Base-by-base conservation (phyloP, 2,888 invertebrate genomes). In the Microctonus hyperodae region DNA sequence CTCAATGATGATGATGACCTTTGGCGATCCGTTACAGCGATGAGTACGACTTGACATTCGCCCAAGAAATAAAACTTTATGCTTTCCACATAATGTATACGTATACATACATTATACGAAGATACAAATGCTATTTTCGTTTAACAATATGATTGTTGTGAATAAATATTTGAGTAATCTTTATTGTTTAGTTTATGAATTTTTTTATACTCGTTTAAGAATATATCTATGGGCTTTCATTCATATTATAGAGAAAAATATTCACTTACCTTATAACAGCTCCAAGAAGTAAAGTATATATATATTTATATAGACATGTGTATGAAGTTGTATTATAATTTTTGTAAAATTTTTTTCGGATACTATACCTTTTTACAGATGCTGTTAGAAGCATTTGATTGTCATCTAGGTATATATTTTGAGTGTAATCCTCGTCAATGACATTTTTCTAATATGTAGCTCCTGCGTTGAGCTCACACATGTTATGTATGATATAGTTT, bases 1-100 rank as follows among this genome's bases (percentile, higher is more conserved):
- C 28, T 5, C 7, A 28, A 40, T 55, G 22, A 51, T 16, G n/a
- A 48, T 23, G 35, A 67, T 67, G 67, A 67, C 67, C 67, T 67
- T 64, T 67, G 67, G 64, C 57, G 63, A 67, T 67, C 67, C 63
- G 63, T 53, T 59, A 56, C 28, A 61, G 31, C 35, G 58, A 58
- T 59, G 44, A 57, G 66, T 62, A 58, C 37, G 48, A 33, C 22
- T 55, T 61, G 65, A 66, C 65, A 66, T 66, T 64, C 64, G 64
- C 55, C 20, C 28, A 31, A 55, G 31, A 55, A n/a, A 31, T 31
- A 28, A 55, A 55, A 44, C 44, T 44, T 44, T 7, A 16, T 44
- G 16, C n/a, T 28, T 9, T 33, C n/a, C 31, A 31, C 31, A 13
- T 31, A 55, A 16, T 13, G 31, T 31, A n/a, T 31, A 23, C 13